Evolutionary conservation across 2,113 vertebrate genomes (phyloP), one percentile per base, ranked within the genome.

Genomic region (Galeopterus variegatus): DNA sequence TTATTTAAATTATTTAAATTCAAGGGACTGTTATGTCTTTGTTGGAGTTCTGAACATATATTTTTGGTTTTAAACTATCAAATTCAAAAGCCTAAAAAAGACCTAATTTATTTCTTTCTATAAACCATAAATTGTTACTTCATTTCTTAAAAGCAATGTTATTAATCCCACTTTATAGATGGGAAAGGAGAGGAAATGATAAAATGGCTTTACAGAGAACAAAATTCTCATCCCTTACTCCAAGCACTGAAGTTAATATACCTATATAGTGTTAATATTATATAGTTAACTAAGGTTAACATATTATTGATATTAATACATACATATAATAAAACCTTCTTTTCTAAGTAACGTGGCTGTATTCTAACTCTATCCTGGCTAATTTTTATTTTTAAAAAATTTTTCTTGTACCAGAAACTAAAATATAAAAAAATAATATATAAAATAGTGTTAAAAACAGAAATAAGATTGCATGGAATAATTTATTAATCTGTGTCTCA

Each of bases 401-500:
- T 85, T 88, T 82, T 95, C 73, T 56, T 56, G 9, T 72, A 52
- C 41, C 54, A 76, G 41, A 90, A 92, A 18, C 79, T 69, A 94
- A 94, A 80, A 75, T 89, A 79, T 86, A 64, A 93, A 90, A 90
- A 94, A 86, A 69, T 50, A 87, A 52, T 58, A 88, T 41, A 31
- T 91, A 96, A 96, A 96, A 94, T 92, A 88, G 58, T 95, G 65
- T 86, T 89, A 83, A 95, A 97, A 89, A 85, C 52, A 93, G 88
- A 97, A 97, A 52, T 1, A 8, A 54, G 26, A 85, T 79, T 92
- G 76, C 91, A n/a, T 67, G 8, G 64, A 84, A 90, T 96, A 92
- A 94, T 76, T 95, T 94, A 98, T 96, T 98, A 95, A 96, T 90
- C 83, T 89, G 18, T 56, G 41, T 95, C 94, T 96, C 93, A 87